A percentile compares a stretch with the other conserved stretches of the same genome.
phyloP scores from a whole-genome alignment of 2,797 vertebrate genomes.

The Epinephelus awoara region DNA sequence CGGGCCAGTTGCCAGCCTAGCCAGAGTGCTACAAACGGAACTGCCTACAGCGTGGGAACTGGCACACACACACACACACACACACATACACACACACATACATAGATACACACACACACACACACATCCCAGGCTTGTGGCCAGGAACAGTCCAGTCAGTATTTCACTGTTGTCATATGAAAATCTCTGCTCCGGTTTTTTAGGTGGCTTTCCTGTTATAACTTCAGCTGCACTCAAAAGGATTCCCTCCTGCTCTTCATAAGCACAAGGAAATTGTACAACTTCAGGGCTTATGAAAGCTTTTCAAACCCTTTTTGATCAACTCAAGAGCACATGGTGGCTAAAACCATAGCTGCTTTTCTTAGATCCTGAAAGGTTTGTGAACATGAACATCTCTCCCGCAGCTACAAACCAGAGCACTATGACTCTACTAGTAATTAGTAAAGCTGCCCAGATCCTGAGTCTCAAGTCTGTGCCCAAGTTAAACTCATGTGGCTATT shows the following conservation, averaged over 20 bases:
- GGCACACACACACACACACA: conserved; percentile 47
- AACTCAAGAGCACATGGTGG: conserved; percentile 24
- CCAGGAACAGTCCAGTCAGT: conserved; percentile 52
- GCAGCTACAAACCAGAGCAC: conserved; percentile 33
- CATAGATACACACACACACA: conserved; percentile 3
- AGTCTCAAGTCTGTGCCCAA: conserved; percentile 1
- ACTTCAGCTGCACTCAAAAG: conserved; percentile 14
- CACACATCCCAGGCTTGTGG: conserved; percentile 20
- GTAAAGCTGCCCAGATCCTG: conserved; percentile 8
- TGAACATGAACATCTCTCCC: conserved; percentile 34
- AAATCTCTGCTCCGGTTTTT: conserved; percentile 26
- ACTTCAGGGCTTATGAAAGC: conserved; percentile 17
- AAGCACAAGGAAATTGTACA: conserved; percentile 40
- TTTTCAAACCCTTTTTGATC: conserved; percentile 39
- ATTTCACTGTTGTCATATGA: conserved; percentile 43
- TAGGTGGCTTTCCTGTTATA: conserved; percentile 16
- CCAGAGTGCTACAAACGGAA: conserved; percentile 71
- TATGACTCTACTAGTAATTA: conserved; percentile 42
- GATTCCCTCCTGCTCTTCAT: conserved; percentile 10
- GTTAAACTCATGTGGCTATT: neutral
- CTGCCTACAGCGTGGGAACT: conserved; percentile 79
- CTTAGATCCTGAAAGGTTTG: conserved; percentile 45
- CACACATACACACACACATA: conserved; percentile 22
- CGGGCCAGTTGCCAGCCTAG: conserved; percentile 75
- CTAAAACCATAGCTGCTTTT: conserved; percentile 49